phyloP scores from a whole-genome alignment of 2,797 vertebrate genomes.

The Micropoecilia bifurca region DNA sequence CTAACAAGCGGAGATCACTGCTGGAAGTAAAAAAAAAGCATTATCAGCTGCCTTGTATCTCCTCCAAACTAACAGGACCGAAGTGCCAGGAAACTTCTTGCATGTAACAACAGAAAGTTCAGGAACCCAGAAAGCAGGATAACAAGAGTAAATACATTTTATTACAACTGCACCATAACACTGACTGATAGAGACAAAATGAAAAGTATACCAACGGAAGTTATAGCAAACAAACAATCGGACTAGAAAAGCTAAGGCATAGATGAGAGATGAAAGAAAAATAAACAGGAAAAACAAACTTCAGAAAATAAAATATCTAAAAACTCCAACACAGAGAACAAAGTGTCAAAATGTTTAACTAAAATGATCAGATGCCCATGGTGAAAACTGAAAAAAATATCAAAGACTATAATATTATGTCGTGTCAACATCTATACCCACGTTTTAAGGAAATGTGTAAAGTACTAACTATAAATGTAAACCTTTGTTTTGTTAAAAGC shows the following conservation, averaged over 20 bases:
- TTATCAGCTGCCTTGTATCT: not conserved
- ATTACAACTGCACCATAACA: not conserved
- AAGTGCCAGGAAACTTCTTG: not conserved
- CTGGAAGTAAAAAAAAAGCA: not conserved
- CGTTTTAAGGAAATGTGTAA: not conserved
- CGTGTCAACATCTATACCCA: not conserved
- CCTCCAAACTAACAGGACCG: not conserved
- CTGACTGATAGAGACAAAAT: not conserved
- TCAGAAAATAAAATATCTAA: not conserved
- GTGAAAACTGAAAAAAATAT: not conserved
- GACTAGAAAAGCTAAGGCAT: not conserved
- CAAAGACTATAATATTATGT: not conserved
- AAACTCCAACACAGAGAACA: not conserved
- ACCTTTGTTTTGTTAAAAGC: not conserved
- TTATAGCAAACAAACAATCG: not conserved
- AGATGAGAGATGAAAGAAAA: not conserved
- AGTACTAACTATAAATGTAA: not conserved
- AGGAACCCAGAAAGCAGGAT: not conserved
- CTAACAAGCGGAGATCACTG: not conserved
- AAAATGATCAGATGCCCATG: not conserved
- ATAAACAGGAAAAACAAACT: not conserved
- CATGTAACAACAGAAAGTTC: not conserved
- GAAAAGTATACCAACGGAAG: conserved; percentile 1
- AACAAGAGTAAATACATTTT: not conserved
- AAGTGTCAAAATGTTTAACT: not conserved